Evolutionary conservation across 2,113 vertebrate species (phyloP).

Genomic region (Microcebus tavaratra): DNA sequence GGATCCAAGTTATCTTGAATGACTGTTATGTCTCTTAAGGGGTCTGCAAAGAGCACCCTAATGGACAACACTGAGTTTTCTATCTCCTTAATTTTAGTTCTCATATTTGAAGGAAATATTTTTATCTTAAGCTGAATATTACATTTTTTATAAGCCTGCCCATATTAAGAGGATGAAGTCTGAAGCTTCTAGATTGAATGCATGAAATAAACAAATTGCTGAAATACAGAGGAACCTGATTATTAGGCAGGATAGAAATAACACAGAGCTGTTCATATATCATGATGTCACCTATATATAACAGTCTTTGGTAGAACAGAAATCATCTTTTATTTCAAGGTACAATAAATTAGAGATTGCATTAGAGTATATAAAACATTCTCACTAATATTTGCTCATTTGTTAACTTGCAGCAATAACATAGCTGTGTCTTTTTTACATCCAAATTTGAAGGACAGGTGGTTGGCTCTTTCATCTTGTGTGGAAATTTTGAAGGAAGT

Average conservation of each 20-base stretch:
- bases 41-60: not conserved
- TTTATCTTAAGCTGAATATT: slow-evolving; percentile 26
- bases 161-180: not conserved
- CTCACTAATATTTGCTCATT: slow-evolving; percentile 15
- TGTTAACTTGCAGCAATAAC: not conserved
- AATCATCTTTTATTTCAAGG: slow-evolving; percentile 29
- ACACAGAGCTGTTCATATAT: not conserved
- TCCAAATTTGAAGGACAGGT: not conserved
- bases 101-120: not conserved
- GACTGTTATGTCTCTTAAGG: not conserved
- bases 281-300: not conserved
- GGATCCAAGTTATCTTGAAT: not conserved
- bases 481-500: not conserved
- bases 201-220: slow-evolving; percentile 5
- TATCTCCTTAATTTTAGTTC: not conserved
- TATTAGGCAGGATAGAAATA: not conserved
- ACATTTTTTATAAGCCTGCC: slow-evolving; percentile 15
- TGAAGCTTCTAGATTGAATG: not conserved
- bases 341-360: not conserved
- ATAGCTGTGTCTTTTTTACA: not conserved
- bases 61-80: not conserved
- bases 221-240: not conserved
- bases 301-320: not conserved
- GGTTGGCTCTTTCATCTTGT: not conserved
- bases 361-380: not conserved